Percentiles rank a stretch among this genome's conserved stretches.
These are phyloP conservation scores for Gymnobelideus leadbeateri DNA, from an alignment of 2,113 vertebrate species.

Conservation along the genomic window DNA sequence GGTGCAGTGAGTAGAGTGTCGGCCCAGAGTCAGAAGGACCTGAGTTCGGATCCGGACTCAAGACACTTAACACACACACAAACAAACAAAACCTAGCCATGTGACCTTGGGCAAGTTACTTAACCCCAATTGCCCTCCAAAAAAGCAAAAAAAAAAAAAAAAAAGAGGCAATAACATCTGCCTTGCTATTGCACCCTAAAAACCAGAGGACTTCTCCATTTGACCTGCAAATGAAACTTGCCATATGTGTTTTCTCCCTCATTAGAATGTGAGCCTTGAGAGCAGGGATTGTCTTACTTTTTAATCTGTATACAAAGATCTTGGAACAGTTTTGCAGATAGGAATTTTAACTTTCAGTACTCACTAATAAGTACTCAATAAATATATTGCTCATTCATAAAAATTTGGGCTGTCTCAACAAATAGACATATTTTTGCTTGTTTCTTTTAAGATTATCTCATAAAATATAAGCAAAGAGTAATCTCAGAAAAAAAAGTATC, in stretches of 20 bases:
- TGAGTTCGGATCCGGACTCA: too few species aligned
- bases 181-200: neutral
- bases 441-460: neutral
- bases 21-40: too few species aligned
- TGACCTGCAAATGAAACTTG: neutral
- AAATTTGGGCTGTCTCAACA: neutral
- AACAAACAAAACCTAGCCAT: too few species aligned
- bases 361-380: constrained; percentile 1
- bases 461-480: neutral
- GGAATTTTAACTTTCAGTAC: too few species aligned
- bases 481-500: neutral
- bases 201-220: neutral
- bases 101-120: too few species aligned
- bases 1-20: too few species aligned
- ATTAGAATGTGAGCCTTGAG: neutral
- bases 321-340: neutral
- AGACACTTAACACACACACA: too few species aligned
- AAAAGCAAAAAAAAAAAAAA: too few species aligned
- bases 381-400: constrained; percentile 16
- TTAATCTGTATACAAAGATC: neutral
- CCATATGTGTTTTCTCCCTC: neutral
- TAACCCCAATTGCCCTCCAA: too few species aligned
- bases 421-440: neutral
- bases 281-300: neutral
- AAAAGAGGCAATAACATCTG: neutral